These are phyloP conservation scores for Clavelina lepadiformis DNA, from an alignment of 23 tunicate genomes.

Conservation along the genomic window DNA sequence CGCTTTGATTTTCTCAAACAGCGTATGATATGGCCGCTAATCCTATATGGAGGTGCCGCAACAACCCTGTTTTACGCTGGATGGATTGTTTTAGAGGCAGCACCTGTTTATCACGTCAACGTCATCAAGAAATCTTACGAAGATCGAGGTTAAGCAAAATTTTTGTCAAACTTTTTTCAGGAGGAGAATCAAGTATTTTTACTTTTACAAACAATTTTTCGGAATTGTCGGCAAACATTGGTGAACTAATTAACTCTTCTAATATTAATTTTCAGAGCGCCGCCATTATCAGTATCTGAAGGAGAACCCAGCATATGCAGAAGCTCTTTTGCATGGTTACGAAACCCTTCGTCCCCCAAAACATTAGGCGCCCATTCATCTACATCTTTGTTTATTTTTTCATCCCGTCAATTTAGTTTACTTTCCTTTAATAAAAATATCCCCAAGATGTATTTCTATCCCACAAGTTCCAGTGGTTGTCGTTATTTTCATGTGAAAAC, in stretches of 20 bases:
- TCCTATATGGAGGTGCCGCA: no score
- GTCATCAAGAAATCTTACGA: not conserved
- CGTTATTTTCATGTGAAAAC: no score
- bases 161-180: not conserved
- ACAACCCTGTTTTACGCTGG: no score
- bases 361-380: not conserved
- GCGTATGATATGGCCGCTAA: no score
- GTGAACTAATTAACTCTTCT: not conserved
- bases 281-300: slow-evolving; percentile 36
- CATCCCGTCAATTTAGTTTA: no score
- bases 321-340: slow-evolving; percentile 37
- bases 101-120: slow-evolving; percentile 11
- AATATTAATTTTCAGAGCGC: slow-evolving; percentile 14
- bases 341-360: slow-evolving; percentile 37
- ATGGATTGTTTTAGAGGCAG: not conserved
- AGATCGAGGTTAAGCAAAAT: slow-evolving; percentile 8
- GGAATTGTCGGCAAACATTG: not conserved
- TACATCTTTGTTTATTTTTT: no score
- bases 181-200: no score
- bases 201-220: not conserved
- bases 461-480: no score
- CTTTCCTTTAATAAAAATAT: not conserved
- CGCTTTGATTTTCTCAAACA: no score
- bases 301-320: slow-evolving; percentile 36
- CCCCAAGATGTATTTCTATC: no score